phyloP scores from a whole-genome alignment of 2,113 vertebrate genomes.

The Oenanthe oenanthe region DNA sequence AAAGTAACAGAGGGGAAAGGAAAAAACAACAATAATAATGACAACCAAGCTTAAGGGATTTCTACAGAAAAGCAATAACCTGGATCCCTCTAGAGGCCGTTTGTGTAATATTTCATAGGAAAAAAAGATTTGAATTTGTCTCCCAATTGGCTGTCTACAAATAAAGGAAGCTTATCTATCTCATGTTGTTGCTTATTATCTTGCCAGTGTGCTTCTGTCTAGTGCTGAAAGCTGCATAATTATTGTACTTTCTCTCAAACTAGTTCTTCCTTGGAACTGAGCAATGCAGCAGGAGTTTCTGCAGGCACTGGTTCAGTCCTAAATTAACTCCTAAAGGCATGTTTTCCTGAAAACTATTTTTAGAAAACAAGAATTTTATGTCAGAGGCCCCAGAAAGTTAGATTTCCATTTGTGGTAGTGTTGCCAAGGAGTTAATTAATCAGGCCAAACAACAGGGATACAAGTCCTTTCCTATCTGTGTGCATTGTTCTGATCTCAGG shows the following conservation, averaged over 20 bases:
- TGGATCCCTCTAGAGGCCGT: conserved; percentile 79
- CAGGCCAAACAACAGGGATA: neutral
- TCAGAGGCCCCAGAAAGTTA: neutral
- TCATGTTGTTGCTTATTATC: neutral
- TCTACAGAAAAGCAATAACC: conserved; percentile 69
- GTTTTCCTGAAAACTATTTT: neutral
- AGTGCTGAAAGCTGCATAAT: neutral
- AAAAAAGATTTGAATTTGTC: neutral
- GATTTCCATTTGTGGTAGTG: neutral
- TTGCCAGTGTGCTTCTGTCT: neutral
- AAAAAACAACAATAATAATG: neutral
- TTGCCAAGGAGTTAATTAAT: neutral
- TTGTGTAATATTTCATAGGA: conserved; percentile 42
- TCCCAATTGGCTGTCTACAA: neutral
- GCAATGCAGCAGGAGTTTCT: neutral
- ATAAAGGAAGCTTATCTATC: neutral
- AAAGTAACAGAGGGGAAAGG: neutral
- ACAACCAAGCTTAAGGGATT: neutral
- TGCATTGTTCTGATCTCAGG: neutral
- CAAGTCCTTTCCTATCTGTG: neutral
- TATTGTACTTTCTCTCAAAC: neutral
- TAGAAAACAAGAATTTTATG: neutral
- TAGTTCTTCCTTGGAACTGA: neutral
- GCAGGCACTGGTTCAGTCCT: neutral
- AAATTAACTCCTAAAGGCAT: neutral